Conservation (phyloP, 2,888 invertebrate species). For the Oxycera nigricornis region DNA sequence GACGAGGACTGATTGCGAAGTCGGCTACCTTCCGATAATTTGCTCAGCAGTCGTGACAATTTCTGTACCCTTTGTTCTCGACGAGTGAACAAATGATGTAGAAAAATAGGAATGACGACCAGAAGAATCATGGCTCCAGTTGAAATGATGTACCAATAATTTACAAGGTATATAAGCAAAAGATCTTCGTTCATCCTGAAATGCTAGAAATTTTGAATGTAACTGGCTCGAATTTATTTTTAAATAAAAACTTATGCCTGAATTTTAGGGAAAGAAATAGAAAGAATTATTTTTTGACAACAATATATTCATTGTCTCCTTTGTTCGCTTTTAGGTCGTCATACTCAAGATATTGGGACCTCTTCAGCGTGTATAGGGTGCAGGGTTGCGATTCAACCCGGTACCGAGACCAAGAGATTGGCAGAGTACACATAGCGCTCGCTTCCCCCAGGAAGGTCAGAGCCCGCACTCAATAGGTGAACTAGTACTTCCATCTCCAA, state of each 20-base stretch:
- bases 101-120: neutral
- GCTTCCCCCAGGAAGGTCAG: too few species aligned
- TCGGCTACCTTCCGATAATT: neutral
- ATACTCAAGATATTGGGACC: too few species aligned
- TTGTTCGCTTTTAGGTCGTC: too few species aligned
- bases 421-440: too few species aligned
- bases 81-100: neutral
- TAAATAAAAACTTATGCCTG: neutral
- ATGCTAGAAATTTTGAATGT: neutral
- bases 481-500: too few species aligned
- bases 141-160: constrained; percentile 7
- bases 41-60: neutral
- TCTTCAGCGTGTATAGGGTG: too few species aligned
- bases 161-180: neutral
- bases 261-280: neutral
- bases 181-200: neutral
- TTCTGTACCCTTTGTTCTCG: neutral
- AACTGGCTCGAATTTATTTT: neutral
- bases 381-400: too few species aligned
- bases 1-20: neutral
- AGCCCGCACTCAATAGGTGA: too few species aligned
- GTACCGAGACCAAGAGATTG: too few species aligned
- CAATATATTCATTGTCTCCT: neutral
- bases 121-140: neutral
- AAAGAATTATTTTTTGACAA: neutral